Percentiles rank a stretch among this genome's conserved stretches.
phyloP scores from a whole-genome alignment of 2,797 vertebrate species.

The Thamnophis elegans region DNA sequence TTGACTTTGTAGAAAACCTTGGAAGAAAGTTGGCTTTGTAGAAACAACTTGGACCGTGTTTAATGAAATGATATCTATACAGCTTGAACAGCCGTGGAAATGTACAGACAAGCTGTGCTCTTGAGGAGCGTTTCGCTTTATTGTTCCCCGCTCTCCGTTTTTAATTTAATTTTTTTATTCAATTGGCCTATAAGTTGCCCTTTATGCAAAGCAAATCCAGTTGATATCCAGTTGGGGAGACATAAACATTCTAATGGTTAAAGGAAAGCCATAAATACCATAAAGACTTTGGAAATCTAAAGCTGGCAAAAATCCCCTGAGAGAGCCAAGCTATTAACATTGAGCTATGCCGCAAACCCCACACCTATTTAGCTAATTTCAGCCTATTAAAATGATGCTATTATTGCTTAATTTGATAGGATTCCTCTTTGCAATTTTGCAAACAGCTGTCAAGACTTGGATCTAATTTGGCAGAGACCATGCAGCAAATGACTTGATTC shows the following conservation, averaged over 20 bases:
- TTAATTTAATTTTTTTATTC: slow-evolving; percentile 24
- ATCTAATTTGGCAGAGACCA: neutral
- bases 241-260: neutral
- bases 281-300: neutral
- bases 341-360: neutral
- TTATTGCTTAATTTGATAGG: neutral
- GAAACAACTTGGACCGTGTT: neutral
- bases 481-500: neutral
- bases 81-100: neutral
- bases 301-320: neutral
- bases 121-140: slow-evolving; percentile 14
- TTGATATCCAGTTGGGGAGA: neutral
- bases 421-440: neutral
- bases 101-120: slow-evolving; percentile 1
- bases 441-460: neutral
- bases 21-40: neutral
- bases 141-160: slow-evolving; percentile 16
- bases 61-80: neutral
- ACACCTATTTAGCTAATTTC: neutral
- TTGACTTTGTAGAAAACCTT: neutral
- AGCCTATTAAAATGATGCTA: neutral
- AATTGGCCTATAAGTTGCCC: neutral
- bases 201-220: slow-evolving; percentile 2
- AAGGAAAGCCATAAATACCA: slow-evolving; percentile 31
- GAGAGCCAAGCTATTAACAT: neutral